Percentiles rank a stretch among this genome's conserved stretches.
Conservation (phyloP, 2,888 invertebrate genomes). For the Tetranychus truncatus region DNA sequence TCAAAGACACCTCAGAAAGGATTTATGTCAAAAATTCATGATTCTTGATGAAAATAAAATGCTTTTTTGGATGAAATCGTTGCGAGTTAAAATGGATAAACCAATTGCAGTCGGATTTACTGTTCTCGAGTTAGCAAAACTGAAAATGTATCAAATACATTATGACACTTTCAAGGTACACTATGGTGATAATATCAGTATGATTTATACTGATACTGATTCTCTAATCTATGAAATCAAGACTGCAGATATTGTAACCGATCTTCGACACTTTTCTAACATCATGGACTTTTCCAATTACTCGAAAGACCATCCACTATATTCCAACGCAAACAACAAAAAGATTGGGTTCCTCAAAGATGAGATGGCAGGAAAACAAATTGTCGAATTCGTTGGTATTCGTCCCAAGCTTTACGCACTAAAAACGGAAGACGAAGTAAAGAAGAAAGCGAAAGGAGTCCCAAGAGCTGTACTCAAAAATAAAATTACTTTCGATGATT, state of each 20-base stretch:
- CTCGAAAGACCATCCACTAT: not conserved
- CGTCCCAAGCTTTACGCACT: conserved; percentile 19
- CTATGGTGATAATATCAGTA: not conserved
- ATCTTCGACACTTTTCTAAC: not conserved
- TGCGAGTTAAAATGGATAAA: conserved; percentile 20
- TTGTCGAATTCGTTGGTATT: conserved; percentile 29
- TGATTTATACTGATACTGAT: not conserved
- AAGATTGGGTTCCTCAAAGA: conserved; percentile 30
- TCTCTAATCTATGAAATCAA: not conserved
- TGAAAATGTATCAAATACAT: not conserved
- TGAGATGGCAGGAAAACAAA: conserved; percentile 28
- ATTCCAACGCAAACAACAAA: conserved; percentile 26
- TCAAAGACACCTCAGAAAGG: conserved; percentile 21
- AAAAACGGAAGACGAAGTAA: not conserved
- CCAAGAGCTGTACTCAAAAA: not conserved
- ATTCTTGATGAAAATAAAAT: not conserved
- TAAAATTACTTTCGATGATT: not conserved
- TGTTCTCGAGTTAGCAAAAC: conserved; percentile 29
- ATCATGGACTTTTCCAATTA: not conserved
- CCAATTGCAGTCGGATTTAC: conserved; percentile 28
- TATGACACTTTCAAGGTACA: not conserved
- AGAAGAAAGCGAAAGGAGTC: not conserved
- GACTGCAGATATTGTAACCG: not conserved
- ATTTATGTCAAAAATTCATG: conserved; percentile 25
- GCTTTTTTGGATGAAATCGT: not conserved